A percentile compares a stretch with the other conserved stretches of the same genome.
Conservation (phyloP, 2,888 invertebrate species). For the Drosophila subsilvestris region DNA sequence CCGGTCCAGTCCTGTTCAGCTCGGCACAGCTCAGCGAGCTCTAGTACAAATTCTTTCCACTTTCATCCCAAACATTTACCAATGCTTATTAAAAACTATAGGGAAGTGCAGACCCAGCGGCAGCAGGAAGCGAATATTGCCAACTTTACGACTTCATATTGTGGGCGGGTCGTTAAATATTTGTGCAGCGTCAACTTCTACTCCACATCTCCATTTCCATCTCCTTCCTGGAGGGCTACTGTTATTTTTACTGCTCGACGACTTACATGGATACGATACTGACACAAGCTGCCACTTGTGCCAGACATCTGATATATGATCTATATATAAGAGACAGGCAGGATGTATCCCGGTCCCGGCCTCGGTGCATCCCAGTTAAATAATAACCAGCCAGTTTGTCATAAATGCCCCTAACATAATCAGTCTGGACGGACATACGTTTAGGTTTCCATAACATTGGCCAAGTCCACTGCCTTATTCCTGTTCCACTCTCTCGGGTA, state of each 20-base stretch:
- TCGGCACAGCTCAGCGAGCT: background rate
- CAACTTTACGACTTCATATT: slow-evolving; percentile 80
- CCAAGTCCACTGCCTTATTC: slow-evolving; percentile 47
- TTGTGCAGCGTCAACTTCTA: slow-evolving; percentile 67
- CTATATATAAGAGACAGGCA: slow-evolving; percentile 13
- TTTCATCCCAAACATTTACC: slow-evolving; percentile 45
- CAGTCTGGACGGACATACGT: slow-evolving; percentile 43
- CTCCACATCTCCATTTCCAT: slow-evolving; percentile 37
- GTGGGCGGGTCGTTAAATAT: slow-evolving; percentile 77
- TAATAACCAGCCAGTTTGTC: slow-evolving; percentile 73
- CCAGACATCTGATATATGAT: slow-evolving; percentile 56
- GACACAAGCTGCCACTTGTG: slow-evolving; percentile 62
- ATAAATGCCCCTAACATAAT: slow-evolving; percentile 56
- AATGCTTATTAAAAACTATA: slow-evolving; percentile 76
- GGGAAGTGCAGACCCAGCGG: slow-evolving; percentile 55
- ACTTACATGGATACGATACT: slow-evolving; percentile 10
- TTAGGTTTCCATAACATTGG: slow-evolving; percentile 51
- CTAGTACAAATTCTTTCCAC: slow-evolving; percentile 55
- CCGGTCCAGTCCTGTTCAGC: background rate
- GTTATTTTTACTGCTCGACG: slow-evolving; percentile 52
- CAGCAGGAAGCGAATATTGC: slow-evolving; percentile 74
- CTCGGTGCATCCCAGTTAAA: slow-evolving; percentile 34
- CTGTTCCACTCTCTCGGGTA: slow-evolving; percentile 9
- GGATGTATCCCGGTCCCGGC: slow-evolving; percentile 62
- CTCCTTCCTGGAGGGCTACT: slow-evolving; percentile 25